Conservation (phyloP, 1,140 invertebrate species). For the Bombus waltoni region DNA sequence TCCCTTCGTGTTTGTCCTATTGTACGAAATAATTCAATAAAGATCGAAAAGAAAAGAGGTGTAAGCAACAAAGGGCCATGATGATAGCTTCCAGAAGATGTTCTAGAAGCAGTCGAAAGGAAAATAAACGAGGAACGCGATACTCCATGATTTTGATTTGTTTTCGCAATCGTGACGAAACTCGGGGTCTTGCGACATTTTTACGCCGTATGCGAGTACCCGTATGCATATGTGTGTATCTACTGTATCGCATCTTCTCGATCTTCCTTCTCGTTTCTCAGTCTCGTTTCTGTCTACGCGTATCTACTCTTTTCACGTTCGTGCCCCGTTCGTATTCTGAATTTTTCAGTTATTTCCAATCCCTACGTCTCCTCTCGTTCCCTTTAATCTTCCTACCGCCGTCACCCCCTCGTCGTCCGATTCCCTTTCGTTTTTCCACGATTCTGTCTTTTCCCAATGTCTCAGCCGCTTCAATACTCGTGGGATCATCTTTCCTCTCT, state of each 20-base stretch:
- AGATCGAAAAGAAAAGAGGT: neutral
- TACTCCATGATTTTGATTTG: neutral
- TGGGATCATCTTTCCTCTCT: neutral
- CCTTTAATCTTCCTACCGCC: neutral
- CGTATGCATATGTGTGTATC: too few species aligned
- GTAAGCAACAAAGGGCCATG: neutral
- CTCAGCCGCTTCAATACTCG: neutral
- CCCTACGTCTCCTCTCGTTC: neutral
- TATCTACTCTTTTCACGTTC: too few species aligned
- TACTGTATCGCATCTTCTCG: too few species aligned
- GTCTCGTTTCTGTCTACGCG: neutral
- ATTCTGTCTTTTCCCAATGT: neutral
- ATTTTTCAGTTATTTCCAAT: constrained; percentile 2
- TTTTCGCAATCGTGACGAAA: neutral
- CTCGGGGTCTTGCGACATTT: neutral
- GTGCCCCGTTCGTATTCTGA: neutral
- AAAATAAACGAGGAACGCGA: neutral
- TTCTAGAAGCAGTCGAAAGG: neutral
- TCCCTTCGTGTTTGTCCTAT: neutral
- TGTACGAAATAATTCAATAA: neutral
- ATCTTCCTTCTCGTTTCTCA: neutral
- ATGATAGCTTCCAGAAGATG: neutral
- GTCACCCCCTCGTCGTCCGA: too few species aligned
- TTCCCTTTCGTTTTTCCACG: constrained; percentile 2
- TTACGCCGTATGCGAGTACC: too few species aligned